These are phyloP conservation scores for Cathartes aura DNA, from an alignment of 2,113 vertebrate species.

Conservation along the genomic window DNA sequence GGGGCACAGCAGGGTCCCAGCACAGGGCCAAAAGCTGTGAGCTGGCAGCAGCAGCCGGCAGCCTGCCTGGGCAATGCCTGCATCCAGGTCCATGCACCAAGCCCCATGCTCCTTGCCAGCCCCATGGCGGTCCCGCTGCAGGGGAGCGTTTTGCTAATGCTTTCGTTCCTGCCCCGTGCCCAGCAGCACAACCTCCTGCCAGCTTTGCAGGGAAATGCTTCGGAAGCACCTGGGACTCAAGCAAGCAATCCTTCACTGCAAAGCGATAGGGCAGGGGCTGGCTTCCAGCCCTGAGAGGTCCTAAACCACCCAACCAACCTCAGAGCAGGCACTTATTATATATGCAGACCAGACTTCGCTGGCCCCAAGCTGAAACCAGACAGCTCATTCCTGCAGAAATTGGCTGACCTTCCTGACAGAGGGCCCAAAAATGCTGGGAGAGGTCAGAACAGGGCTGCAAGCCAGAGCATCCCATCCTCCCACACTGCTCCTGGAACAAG, in stretches of 20 bases:
- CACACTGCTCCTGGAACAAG: neutral
- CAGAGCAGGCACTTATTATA: neutral
- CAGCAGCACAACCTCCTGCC: slow-evolving; percentile 10
- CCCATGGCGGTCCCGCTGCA: neutral
- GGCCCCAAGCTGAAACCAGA: neutral
- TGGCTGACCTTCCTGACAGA: neutral
- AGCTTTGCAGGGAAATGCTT: neutral
- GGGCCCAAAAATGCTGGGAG: neutral
- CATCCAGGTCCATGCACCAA: fast-evolving
- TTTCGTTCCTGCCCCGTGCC: neutral
- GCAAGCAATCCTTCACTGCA: neutral
- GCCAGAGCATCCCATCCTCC: neutral
- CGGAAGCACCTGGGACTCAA: neutral
- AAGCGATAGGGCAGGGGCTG: fast-evolving
- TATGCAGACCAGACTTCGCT: neutral
- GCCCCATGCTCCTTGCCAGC: neutral
- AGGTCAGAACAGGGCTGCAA: neutral
- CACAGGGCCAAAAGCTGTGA: neutral
- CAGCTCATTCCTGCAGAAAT: neutral
- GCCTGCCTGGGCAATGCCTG: neutral
- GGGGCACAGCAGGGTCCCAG: neutral
- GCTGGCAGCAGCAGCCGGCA: neutral
- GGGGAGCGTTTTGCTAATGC: slow-evolving; percentile 25
- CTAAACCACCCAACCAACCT: neutral
- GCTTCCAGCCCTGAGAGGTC: neutral